Evolutionary conservation across 1,140 invertebrate genomes (phyloP), one percentile per base, ranked within the genome.

Genomic region (Drosophila navojoa): DNA sequence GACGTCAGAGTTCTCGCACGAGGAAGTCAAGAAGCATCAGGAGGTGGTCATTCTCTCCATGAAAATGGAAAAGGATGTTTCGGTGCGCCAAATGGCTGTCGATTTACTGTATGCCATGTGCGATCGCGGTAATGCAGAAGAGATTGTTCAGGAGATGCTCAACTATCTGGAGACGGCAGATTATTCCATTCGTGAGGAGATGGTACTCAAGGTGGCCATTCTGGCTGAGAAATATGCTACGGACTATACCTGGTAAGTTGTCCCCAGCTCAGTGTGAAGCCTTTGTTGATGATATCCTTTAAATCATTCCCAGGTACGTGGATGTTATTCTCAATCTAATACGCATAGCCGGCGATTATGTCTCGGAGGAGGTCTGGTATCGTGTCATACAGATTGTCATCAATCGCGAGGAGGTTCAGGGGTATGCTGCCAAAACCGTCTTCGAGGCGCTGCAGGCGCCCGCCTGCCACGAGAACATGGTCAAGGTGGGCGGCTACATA

Each of bases 81-180:
- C 98, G 68, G 99, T 99, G 1, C 94, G 99, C 69, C 99, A 99
- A 90, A 96, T 99, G 91, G 99, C 99, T 50, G 98, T 99, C 2
- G 99, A 99, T 93, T 93, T 99, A n/a, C 92, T 99, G 0, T 99
- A 99, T 93, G 99, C 99, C 13, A 99, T 99, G 99, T 99, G 99
- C 93, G 99, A 99, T 93, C 97, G 99, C 85, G 98, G 97, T 60
- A 99, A 99, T 93, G 98, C 99, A 11, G 98, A 99, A 93, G 98
- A 99, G 93, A 99, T 99, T 92, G 99, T 99, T 3, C 97, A 98
- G 92, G 99, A 99, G 93, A 99, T 99, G 99, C 94, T 99, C 42
- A 97, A 98, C 89, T 99, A 99, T 92, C 93, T 99, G 66, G 99
- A 99, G 94, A 99, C 98, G 13, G 99, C 99, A 32, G 99, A 99